Conservation (phyloP, 1,140 invertebrate species). For the Grapholita molesta region DNA sequence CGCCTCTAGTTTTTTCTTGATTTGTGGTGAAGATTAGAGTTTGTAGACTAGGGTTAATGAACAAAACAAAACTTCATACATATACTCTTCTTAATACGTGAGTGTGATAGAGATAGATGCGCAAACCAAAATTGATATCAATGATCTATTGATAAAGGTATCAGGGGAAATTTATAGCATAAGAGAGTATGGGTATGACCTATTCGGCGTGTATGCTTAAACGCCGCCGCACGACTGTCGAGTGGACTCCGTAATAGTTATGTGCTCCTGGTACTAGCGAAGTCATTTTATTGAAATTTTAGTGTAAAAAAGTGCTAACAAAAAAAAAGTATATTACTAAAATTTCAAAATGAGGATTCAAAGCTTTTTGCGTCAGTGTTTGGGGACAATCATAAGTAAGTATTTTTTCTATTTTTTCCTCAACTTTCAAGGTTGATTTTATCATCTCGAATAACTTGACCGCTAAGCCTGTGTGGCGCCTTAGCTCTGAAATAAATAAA, state of each 20-base stretch:
- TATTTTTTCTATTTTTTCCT: neutral
- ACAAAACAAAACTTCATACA: too few species aligned
- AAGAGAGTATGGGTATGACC: neutral
- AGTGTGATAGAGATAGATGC: neutral
- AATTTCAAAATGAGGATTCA: neutral
- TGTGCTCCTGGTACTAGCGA: neutral
- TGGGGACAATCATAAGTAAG: constrained; percentile 1
- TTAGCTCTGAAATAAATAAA: too few species aligned
- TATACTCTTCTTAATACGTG: too few species aligned
- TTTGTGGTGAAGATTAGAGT: too few species aligned
- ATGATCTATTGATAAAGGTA: neutral
- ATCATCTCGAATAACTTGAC: too few species aligned
- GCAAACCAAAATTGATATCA: neutral
- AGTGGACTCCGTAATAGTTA: neutral
- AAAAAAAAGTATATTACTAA: neutral
- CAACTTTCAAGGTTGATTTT: too few species aligned
- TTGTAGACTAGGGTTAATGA: too few species aligned
- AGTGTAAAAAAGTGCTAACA: neutral
- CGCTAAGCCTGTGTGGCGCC: too few species aligned
- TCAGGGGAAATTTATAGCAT: neutral
- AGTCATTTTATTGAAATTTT: neutral
- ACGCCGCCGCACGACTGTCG: neutral
- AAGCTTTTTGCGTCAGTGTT: constrained; percentile 1
- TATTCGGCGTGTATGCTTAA: neutral
- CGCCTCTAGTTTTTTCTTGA: too few species aligned